A percentile compares a stretch with the other conserved stretches of the same genome.
These are phyloP conservation scores for Ephydatia muelleri DNA, from an alignment of 37 sponge, comb jelly and placozoan genomes.

Conservation along the genomic window DNA sequence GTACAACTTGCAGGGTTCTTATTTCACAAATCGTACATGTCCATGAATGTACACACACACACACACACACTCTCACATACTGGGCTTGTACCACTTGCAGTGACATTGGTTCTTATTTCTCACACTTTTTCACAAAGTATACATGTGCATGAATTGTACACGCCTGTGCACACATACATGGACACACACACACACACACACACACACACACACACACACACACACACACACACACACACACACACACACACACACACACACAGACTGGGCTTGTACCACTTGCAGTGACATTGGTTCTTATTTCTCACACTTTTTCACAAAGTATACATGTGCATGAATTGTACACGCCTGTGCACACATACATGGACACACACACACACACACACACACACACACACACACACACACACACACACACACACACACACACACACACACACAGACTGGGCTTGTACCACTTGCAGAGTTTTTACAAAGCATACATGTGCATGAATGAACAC, in stretches of 20 bases:
- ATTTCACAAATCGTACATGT: too few species aligned
- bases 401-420: background rate
- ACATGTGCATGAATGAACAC: background rate
- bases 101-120: too few species aligned
- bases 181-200: constrained; percentile 4
- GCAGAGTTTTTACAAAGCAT: constrained; percentile 43
- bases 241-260: background rate
- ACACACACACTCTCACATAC: too few species aligned
- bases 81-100: too few species aligned
- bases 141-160: too few species aligned
- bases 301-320: background rate
- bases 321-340: background rate
- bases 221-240: constrained; percentile 16
- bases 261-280: too few species aligned
- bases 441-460: constrained; percentile 18
- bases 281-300: too few species aligned
- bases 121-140: too few species aligned
- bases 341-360: too few species aligned
- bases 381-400: background rate
- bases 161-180: background rate
- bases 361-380: background rate
- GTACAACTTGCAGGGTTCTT: too few species aligned
- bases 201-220: constrained; percentile 25
- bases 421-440: constrained; percentile 4
- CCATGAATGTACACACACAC: constrained; percentile 15